Conservation (phyloP, 2,888 invertebrate species). For the Spilarctia lutea region DNA sequence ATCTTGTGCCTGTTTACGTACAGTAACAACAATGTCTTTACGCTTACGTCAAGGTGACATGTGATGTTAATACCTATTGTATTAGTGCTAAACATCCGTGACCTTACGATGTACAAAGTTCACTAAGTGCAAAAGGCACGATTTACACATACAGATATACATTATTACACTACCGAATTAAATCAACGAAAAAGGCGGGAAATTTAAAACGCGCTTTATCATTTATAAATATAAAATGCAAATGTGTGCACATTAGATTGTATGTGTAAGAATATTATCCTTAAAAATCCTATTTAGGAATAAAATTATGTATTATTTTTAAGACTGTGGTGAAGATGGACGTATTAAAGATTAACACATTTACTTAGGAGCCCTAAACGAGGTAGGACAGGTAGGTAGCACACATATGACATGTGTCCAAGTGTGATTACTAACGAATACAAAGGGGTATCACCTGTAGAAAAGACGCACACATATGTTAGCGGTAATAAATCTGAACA, state of each 20-base stretch:
- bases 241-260: constrained; percentile 33
- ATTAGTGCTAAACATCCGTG: constrained; percentile 83
- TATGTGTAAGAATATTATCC: constrained; percentile 35
- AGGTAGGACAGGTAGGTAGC: constrained; percentile 80
- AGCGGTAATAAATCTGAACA: constrained; percentile 76
- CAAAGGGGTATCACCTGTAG: constrained; percentile 75
- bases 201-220: constrained; percentile 48
- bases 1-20: constrained; percentile 53
- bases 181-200: constrained; percentile 59
- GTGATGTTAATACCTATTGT: constrained; percentile 83
- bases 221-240: constrained; percentile 18
- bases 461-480: constrained; percentile 62
- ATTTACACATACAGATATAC: constrained; percentile 57
- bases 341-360: constrained; percentile 62
- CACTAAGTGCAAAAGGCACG: constrained; percentile 77
- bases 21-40: constrained; percentile 69
- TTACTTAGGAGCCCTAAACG: constrained; percentile 76
- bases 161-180: constrained; percentile 52
- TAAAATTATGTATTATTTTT: constrained; percentile 48
- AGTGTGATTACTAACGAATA: constrained; percentile 63
- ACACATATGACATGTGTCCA: constrained; percentile 81
- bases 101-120: constrained; percentile 84
- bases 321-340: constrained; percentile 62
- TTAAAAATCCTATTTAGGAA: constrained; percentile 44
- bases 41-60: constrained; percentile 84